Percentiles rank a stretch among this genome's conserved stretches.
phyloP scores from a whole-genome alignment of 2,888 invertebrate genomes.

The Brachycybe producta region DNA sequence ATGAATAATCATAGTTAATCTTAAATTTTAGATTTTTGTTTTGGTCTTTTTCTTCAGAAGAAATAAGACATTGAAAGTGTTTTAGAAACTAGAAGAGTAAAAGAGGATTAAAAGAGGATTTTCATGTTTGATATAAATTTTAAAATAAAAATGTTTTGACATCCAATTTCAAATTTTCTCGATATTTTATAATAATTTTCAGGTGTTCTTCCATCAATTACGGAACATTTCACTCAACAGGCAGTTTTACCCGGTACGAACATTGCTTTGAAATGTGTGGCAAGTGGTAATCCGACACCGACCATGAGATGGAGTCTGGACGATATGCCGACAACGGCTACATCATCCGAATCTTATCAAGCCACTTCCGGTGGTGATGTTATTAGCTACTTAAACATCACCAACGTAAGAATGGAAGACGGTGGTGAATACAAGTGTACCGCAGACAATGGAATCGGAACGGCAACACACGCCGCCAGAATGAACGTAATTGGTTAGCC shows the following conservation, averaged over 20 bases:
- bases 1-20: no score
- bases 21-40: no score
- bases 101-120: no score
- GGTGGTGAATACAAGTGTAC: constrained; percentile 13
- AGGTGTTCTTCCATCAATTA: constrained; percentile 13
- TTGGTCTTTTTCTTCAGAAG: no score
- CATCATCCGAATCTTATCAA: constrained; percentile 1
- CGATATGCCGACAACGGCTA: not conserved
- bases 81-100: no score
- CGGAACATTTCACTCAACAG: constrained; percentile 3
- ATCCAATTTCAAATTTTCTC: no score
- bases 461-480: constrained; percentile 1
- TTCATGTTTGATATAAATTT: no score
- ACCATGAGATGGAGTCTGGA: constrained; percentile 9
- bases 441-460: constrained; percentile 8
- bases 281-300: constrained; percentile 12
- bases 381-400: constrained; percentile 12
- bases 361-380: constrained; percentile 7
- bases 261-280: constrained; percentile 12
- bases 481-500: constrained; percentile 14
- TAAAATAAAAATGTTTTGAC: no score
- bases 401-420: constrained; percentile 7
- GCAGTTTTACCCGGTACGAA: constrained; percentile 10
- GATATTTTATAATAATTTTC: not conserved
- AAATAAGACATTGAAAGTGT: no score